These are phyloP conservation scores for Macrosoma leucophasiata DNA, from an alignment of 2,888 invertebrate species.

Conservation along the genomic window DNA sequence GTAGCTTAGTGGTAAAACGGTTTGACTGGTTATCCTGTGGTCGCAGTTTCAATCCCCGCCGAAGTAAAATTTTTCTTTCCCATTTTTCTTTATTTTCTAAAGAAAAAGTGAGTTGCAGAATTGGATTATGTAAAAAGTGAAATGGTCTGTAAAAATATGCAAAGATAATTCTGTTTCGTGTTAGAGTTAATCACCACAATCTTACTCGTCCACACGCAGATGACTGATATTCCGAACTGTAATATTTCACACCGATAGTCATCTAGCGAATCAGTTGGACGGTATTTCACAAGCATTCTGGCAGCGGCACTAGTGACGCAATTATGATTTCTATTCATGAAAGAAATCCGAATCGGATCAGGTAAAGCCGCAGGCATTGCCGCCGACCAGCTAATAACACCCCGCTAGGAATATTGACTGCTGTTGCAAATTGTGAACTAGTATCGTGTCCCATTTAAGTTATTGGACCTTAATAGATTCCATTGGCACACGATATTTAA, in stretches of 20 bases:
- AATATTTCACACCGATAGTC: slow-evolving; percentile 48
- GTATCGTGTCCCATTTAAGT: slow-evolving; percentile 52
- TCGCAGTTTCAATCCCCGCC: too few relatives aligned
- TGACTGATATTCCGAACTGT: slow-evolving; percentile 46
- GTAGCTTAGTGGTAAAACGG: too few relatives aligned
- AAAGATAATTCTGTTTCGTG: too few relatives aligned
- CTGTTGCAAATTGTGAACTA: slow-evolving; percentile 62
- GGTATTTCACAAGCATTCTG: slow-evolving; percentile 47
- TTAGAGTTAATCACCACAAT: too few relatives aligned
- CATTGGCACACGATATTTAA: too few relatives aligned
- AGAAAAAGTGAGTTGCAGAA: too few relatives aligned
- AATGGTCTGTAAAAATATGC: too few relatives aligned
- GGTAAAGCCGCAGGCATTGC: slow-evolving; percentile 50
- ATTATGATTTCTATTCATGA: slow-evolving; percentile 63
- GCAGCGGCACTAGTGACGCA: slow-evolving; percentile 44
- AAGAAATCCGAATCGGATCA: slow-evolving; percentile 66
- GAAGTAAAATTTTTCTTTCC: too few relatives aligned
- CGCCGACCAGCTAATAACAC: slow-evolving; percentile 62
- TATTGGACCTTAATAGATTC: slow-evolving; percentile 27
- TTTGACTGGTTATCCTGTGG: too few relatives aligned
- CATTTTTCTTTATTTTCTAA: too few relatives aligned
- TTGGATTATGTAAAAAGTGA: too few relatives aligned
- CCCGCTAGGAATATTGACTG: slow-evolving; percentile 58
- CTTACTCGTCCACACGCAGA: slow-evolving; percentile 27
- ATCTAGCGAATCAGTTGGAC: slow-evolving; percentile 53